Percentiles rank a stretch among this genome's conserved stretches.
Conservation (phyloP, 2,113 vertebrate species). For the Chaetodon auriga region DNA sequence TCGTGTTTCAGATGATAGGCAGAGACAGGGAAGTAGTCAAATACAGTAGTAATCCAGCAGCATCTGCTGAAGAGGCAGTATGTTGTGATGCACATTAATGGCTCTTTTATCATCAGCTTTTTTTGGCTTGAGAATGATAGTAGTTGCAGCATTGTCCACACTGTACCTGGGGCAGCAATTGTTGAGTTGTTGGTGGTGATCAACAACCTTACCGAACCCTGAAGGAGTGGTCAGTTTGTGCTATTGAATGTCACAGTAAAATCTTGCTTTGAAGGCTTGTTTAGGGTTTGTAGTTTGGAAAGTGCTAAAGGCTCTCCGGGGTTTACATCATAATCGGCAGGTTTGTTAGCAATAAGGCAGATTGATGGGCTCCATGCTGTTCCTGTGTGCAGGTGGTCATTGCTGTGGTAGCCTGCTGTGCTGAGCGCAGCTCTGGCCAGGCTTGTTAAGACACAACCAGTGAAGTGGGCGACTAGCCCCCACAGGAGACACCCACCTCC, state of each 20-base stretch:
- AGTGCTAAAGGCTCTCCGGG: slow-evolving; percentile 1
- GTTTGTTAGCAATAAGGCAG: slow-evolving; percentile 35
- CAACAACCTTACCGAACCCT: background rate
- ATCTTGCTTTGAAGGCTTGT: background rate
- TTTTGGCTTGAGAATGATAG: slow-evolving; percentile 6
- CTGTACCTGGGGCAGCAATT: background rate
- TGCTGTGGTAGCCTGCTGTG: slow-evolving; percentile 72
- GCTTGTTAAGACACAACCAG: slow-evolving; percentile 89
- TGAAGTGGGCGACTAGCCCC: slow-evolving; percentile 62
- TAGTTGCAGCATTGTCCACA: background rate
- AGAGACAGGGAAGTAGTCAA: background rate
- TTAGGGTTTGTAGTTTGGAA: background rate
- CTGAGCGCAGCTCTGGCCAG: slow-evolving; percentile 84
- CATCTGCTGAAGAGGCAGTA: slow-evolving; percentile 30
- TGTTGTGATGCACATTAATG: background rate
- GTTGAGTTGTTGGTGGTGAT: background rate
- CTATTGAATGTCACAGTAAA: background rate
- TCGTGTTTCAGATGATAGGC: background rate
- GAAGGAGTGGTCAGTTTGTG: background rate
- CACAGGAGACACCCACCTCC: slow-evolving; percentile 77
- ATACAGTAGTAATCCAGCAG: slow-evolving; percentile 30
- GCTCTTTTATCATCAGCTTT: background rate
- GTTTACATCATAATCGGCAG: slow-evolving; percentile 2
- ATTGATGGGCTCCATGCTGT: slow-evolving; percentile 55
- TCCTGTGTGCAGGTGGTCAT: slow-evolving; percentile 72